Base-by-base conservation (phyloP, 1,140 invertebrate genomes). In the Drosophila murphyi region DNA sequence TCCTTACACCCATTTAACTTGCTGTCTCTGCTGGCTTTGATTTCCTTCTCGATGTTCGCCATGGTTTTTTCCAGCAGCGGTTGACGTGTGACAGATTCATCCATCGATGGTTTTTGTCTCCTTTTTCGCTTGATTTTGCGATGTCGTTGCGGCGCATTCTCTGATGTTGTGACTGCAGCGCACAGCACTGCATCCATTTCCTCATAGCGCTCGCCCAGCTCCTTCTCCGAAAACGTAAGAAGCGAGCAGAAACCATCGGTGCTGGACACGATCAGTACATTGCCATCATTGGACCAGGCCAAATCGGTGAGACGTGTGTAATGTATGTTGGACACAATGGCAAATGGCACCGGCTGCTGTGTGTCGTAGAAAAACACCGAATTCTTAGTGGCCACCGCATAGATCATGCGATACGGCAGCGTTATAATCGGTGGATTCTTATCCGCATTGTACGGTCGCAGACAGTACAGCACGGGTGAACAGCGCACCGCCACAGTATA, bases 201-300 rank as follows among this genome's bases (percentile, higher is more conserved):
- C 12, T 93, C 90, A 81, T 97, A 96, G 3, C 93, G 91, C 50
- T 95, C 93, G 2, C 98, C 98, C 12, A 99, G 93, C 94, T 99
- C 98, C 4, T 94, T 94, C 20, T 95, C 93, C 34, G 94, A 93
- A 93, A 99, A 99, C 39, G 95, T 96, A 48, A 99, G 94, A 67
- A 99, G 93, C 0, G 98, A 98, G 92, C 97, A 98, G 92, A 97
- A 99, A 1, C 98, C 98, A 93, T 99, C 98, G 0, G 97, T 98
- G 35, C 98, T 99, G 12, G 97, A 97, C 0, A 96, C 96, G 2
- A 98, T 94, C 62, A 99, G 92, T 35, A 97, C 93, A 48, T 93
- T 93, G 0, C 97, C 98, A 94, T 99, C 96, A 2, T 94, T 93
- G 3, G 98, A 98, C 98, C 98, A 99, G 0, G 97, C 93, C 12